These are phyloP conservation scores for Poicephalus meyeri DNA, from an alignment of 2,113 vertebrate genomes.

Conservation along the genomic window DNA sequence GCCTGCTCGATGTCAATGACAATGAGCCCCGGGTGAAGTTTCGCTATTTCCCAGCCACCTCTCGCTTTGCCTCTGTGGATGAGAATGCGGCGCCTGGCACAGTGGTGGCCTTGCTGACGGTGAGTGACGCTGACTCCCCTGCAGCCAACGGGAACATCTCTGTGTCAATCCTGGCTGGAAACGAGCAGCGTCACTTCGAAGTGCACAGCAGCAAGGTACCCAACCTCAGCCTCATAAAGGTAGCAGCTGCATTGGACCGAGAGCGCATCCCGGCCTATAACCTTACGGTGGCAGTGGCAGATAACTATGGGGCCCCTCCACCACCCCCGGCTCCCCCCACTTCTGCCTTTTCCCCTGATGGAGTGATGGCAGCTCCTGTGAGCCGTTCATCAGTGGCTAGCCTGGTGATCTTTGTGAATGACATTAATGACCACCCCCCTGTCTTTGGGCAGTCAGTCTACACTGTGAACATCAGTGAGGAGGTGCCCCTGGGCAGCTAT, in stretches of 20 bases:
- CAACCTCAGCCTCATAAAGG: conserved; percentile 95
- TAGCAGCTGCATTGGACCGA: conserved; percentile 91
- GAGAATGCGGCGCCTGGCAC: conserved; percentile 95
- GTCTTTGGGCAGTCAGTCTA: conserved; percentile 90
- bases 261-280: conserved; percentile 97
- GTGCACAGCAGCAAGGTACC: conserved; percentile 96
- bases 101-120: conserved; percentile 92
- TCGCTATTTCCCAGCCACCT: conserved; percentile 90
- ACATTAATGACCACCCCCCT: conserved; percentile 95
- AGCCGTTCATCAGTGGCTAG: conserved; percentile 93
- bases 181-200: conserved; percentile 95
- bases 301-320: conserved; percentile 75
- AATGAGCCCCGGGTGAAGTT: conserved; percentile 96
- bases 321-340: background rate
- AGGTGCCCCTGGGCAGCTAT: conserved; percentile 91
- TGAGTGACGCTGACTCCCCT: conserved; percentile 92
- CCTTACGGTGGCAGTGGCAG: conserved; percentile 93
- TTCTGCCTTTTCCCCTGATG: background rate
- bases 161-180: conserved; percentile 92
- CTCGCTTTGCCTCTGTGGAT: conserved; percentile 94
- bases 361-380: conserved; percentile 58
- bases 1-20: conserved; percentile 92
- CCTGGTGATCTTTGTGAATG: conserved; percentile 95
- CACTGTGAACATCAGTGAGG: conserved; percentile 90
- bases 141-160: conserved; percentile 95